Conservation (phyloP, 2,797 vertebrate species). For the Aldrovandia affinis region DNA sequence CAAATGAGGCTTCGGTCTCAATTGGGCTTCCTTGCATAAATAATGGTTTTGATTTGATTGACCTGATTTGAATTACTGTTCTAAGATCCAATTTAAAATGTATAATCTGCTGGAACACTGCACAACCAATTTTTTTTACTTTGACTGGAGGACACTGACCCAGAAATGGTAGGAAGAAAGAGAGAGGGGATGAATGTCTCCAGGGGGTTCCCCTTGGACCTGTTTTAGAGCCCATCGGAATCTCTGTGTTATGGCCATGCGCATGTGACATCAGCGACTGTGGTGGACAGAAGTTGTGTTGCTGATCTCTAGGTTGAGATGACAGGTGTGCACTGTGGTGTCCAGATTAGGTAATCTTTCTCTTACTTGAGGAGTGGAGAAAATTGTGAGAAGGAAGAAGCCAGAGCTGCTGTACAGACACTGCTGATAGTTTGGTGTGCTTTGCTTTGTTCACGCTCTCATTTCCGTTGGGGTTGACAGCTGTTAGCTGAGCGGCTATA, state of each 20-base stretch:
- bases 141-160: too few relatives aligned
- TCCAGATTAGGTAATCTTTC: too few relatives aligned
- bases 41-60: too few relatives aligned
- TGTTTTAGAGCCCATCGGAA: not conserved
- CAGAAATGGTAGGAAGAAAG: too few relatives aligned
- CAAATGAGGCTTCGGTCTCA: too few relatives aligned
- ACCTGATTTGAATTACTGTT: too few relatives aligned
- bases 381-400: not conserved
- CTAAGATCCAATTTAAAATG: not conserved
- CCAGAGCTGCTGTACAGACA: not conserved
- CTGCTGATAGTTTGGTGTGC: not conserved
- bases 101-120: too few relatives aligned
- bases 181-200: not conserved
- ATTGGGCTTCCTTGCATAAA: too few relatives aligned
- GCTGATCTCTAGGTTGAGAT: not conserved
- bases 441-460: slow-evolving; percentile 62
- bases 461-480: slow-evolving; percentile 66
- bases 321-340: not conserved
- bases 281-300: not conserved
- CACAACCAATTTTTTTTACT: too few relatives aligned
- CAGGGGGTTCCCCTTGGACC: not conserved
- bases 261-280: not conserved
- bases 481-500: slow-evolving; percentile 69
- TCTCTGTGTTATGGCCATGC: not conserved
- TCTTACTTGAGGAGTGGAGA: too few relatives aligned